Conservation (phyloP, 2,113 vertebrate species). For the Atlantisia rogersi region DNA sequence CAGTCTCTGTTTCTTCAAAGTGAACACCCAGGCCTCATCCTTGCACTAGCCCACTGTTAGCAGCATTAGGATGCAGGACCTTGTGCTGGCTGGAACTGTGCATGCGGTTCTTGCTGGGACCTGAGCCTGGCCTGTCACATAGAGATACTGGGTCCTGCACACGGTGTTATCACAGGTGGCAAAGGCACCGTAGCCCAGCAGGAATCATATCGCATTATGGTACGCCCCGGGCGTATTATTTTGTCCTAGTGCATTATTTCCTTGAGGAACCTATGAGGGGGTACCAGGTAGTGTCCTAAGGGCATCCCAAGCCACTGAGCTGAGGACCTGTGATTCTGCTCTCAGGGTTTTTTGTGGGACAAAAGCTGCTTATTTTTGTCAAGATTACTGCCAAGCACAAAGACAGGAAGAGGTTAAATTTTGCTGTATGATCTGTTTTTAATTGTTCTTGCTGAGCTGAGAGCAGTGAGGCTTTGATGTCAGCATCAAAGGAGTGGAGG, state of each 20-base stretch:
- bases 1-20: background rate
- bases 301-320: background rate
- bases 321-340: background rate
- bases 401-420: conserved; percentile 3
- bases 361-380: background rate
- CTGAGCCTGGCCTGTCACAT: background rate
- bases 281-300: background rate
- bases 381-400: background rate
- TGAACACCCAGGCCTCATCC: background rate
- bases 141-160: background rate
- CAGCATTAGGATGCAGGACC: fast-evolving
- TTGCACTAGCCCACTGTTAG: background rate
- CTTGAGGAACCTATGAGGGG: background rate
- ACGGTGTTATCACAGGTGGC: background rate
- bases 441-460: conserved; percentile 13
- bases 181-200: fast-evolving
- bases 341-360: background rate
- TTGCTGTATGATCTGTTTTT: background rate
- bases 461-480: conserved; percentile 29
- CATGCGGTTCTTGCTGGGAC: background rate
- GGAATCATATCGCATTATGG: background rate
- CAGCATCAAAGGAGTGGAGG: background rate
- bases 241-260: background rate
- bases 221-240: background rate
- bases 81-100: background rate